These are phyloP conservation scores for Globodera rostochiensis DNA, from an alignment of 1,140 invertebrate species.

Conservation along the genomic window DNA sequence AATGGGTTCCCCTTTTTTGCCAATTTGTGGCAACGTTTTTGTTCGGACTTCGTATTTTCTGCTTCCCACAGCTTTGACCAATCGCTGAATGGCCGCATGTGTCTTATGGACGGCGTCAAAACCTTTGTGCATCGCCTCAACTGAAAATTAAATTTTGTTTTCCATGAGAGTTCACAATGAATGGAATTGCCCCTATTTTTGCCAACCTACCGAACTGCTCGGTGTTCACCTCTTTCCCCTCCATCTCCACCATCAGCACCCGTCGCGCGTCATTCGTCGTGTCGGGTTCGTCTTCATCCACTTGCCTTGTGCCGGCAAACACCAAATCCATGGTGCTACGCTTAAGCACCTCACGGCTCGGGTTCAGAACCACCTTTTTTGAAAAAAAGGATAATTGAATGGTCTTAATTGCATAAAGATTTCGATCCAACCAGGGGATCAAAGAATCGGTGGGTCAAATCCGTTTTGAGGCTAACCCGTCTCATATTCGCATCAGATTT, in stretches of 20 bases:
- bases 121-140: constrained; percentile 27
- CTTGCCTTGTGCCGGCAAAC: constrained; percentile 74
- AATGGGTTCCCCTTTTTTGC: background rate
- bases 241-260: constrained; percentile 85
- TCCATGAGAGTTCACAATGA: too few relatives aligned
- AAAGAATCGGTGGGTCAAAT: background rate
- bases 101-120: constrained; percentile 17
- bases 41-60: constrained; percentile 23
- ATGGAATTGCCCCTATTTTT: too few relatives aligned
- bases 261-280: constrained; percentile 70
- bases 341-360: constrained; percentile 72
- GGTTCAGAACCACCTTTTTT: constrained; percentile 56
- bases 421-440: too few relatives aligned
- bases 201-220: constrained; percentile 31
- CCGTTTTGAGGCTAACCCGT: background rate
- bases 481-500: too few relatives aligned
- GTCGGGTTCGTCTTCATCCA: constrained; percentile 49
- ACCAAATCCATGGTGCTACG: constrained; percentile 78
- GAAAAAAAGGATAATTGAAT: constrained; percentile 21
- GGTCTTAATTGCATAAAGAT: background rate
- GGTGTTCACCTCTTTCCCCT: constrained; percentile 59
- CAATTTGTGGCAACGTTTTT: background rate
- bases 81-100: constrained; percentile 27
- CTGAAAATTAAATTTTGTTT: constrained; percentile 4
- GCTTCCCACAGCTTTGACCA: constrained; percentile 12